A percentile compares a stretch with the other conserved stretches of the same genome.
Evolutionary conservation across 2,113 vertebrate genomes (phyloP).

Genomic region (Alethe castanea): DNA sequence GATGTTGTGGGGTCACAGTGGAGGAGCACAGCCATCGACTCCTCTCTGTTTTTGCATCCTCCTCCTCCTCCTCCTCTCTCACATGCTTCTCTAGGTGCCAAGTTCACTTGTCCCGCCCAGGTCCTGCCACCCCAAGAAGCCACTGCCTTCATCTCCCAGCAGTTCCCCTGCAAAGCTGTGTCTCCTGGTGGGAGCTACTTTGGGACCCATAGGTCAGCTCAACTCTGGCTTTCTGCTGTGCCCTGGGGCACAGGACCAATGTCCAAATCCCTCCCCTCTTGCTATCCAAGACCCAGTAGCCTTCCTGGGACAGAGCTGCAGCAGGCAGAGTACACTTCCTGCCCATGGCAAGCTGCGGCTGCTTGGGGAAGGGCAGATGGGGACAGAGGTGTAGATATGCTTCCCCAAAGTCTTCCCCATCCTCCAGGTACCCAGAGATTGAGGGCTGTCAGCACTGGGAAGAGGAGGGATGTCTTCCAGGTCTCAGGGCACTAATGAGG

Average conservation of each 20-base stretch:
- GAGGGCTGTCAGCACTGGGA: background rate
- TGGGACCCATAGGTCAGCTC: rapidly evolving
- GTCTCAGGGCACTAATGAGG: background rate
- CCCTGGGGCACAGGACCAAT: background rate
- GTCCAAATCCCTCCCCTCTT: background rate
- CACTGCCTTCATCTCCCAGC: background rate
- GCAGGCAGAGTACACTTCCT: rapidly evolving
- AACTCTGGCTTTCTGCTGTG: background rate
- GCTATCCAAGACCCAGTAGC: background rate
- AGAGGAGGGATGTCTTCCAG: background rate
- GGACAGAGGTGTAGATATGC: background rate
- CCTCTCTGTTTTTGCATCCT: background rate
- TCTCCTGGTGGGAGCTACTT: background rate
- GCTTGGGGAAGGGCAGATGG: background rate
- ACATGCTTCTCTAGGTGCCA: background rate
- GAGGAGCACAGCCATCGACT: background rate
- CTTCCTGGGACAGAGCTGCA: background rate
- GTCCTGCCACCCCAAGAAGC: background rate
- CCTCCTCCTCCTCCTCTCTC: background rate
- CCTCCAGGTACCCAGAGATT: background rate
- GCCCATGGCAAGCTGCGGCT: background rate
- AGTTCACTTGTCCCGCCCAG: background rate
- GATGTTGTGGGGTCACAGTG: rapidly evolving
- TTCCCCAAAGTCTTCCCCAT: background rate
- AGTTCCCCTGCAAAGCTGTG: background rate